phyloP scores from a whole-genome alignment of 2,113 vertebrate species.

The Nothocercus julius region DNA sequence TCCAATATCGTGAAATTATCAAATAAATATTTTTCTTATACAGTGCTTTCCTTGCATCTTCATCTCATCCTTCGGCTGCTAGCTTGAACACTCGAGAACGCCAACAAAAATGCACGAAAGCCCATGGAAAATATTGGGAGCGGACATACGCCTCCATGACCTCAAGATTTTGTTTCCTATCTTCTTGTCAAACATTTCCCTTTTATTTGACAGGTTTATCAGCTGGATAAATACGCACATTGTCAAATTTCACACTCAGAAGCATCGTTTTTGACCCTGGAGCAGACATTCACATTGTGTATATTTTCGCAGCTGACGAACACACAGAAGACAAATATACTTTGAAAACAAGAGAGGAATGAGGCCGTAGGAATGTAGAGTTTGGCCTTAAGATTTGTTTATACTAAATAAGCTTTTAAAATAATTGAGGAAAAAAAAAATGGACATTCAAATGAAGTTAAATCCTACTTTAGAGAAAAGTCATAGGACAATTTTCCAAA shows the following conservation, averaged over 20 bases:
- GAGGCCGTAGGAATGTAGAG: not conserved
- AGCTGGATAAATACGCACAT: not conserved
- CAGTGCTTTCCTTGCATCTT: not conserved
- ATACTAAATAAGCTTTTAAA: not conserved
- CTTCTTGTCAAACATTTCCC: constrained; percentile 2
- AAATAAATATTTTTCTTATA: not conserved
- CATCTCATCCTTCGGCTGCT: not conserved
- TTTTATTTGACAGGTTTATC: not conserved
- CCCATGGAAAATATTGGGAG: not conserved
- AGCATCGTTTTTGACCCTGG: not conserved
- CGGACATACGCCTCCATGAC: not conserved
- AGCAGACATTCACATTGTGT: not conserved
- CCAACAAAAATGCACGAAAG: not conserved
- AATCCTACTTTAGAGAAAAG: not conserved
- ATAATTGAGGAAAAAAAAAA: not conserved
- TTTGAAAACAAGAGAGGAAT: not conserved
- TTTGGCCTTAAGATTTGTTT: not conserved
- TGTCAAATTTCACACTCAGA: not conserved
- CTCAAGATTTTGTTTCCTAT: not conserved
- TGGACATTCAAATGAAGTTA: not conserved
- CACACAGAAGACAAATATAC: not conserved
- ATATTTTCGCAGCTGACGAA: constrained; percentile 52
- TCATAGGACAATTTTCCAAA: not conserved
- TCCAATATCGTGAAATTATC: not conserved
- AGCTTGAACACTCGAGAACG: not conserved